phyloP scores from a whole-genome alignment of 2,113 vertebrate genomes.

The Rostratula benghalensis region DNA sequence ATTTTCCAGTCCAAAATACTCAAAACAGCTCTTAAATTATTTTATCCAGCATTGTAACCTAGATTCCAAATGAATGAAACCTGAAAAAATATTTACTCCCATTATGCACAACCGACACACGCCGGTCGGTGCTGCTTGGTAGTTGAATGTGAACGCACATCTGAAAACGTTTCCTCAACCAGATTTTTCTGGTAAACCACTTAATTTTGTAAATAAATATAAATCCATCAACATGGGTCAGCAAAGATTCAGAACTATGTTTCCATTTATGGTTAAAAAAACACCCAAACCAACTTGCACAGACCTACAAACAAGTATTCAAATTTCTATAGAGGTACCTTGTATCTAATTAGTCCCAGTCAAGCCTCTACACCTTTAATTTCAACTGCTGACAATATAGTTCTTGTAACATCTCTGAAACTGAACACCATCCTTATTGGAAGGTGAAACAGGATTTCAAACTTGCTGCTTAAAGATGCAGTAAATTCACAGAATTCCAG shows the following conservation, averaged over 20 bases:
- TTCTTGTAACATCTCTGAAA: neutral
- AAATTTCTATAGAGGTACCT: neutral
- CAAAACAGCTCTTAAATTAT: slow-evolving; percentile 38
- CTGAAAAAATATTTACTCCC: slow-evolving; percentile 54
- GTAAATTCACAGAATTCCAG: neutral
- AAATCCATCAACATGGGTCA: neutral
- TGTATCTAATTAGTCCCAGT: neutral
- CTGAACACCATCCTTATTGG: neutral
- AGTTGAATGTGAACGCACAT: neutral
- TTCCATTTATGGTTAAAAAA: neutral
- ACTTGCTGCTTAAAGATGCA: neutral
- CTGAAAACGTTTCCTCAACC: neutral
- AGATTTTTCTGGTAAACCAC: neutral
- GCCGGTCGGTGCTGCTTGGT: neutral
- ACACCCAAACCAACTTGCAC: neutral
- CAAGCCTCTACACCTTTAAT: neutral
- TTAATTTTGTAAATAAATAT: neutral
- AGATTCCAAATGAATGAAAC: slow-evolving; percentile 25
- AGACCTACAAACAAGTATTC: neutral
- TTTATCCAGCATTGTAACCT: slow-evolving; percentile 4
- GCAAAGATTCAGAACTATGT: neutral
- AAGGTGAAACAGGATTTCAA: neutral
- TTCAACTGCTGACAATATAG: neutral
- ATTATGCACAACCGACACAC: neutral
- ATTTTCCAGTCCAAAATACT: slow-evolving; percentile 37